These are phyloP conservation scores for Microplitis demolitor DNA, from an alignment of 1,140 invertebrate genomes.

Conservation along the genomic window DNA sequence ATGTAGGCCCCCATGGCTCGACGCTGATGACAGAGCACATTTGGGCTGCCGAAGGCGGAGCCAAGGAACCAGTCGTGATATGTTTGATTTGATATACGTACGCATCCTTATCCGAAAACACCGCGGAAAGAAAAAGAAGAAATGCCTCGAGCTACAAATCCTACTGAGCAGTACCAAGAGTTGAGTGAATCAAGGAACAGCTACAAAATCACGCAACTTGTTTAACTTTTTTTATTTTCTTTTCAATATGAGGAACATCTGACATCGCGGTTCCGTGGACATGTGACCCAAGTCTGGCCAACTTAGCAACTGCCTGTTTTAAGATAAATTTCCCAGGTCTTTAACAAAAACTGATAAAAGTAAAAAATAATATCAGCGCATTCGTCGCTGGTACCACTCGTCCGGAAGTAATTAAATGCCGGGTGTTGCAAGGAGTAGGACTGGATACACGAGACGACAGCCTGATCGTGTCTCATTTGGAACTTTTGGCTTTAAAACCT, in stretches of 20 bases:
- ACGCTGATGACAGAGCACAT: slow-evolving; percentile 32
- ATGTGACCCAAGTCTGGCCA: background rate
- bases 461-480: background rate
- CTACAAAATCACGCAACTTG: slow-evolving; percentile 13
- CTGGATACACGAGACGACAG: background rate
- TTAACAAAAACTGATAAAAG: slow-evolving; percentile 8
- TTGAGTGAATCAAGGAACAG: background rate
- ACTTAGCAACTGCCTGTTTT: background rate
- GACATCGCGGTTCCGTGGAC: background rate
- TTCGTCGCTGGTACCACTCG: background rate
- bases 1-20: background rate
- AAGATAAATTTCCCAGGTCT: background rate
- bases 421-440: background rate
- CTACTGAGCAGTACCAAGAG: no score
- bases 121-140: slow-evolving; percentile 1
- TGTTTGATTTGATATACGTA: slow-evolving; percentile 36
- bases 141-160: background rate
- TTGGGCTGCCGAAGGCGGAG: slow-evolving; percentile 33
- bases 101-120: slow-evolving; percentile 31
- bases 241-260: background rate
- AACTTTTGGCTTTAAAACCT: background rate
- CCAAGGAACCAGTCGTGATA: slow-evolving; percentile 30
- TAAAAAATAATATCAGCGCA: slow-evolving; percentile 17
- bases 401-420: slow-evolving; percentile 20
- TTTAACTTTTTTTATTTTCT: background rate